phyloP scores from a whole-genome alignment of 2,113 vertebrate species.

The Syngnathus typhle region DNA sequence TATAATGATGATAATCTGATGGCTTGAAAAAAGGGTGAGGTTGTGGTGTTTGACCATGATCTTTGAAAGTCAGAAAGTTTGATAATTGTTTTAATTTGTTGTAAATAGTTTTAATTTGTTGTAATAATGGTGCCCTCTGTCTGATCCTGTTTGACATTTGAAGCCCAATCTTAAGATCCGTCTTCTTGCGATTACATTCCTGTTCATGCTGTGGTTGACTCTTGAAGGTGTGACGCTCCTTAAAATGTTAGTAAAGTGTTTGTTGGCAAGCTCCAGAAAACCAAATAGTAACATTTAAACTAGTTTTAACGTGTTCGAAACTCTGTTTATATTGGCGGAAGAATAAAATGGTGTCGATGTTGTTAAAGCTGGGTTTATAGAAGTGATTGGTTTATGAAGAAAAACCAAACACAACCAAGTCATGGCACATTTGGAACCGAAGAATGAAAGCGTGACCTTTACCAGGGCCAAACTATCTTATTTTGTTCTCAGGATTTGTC shows the following conservation, averaged over 20 bases:
- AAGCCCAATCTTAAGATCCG: background rate
- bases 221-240: background rate
- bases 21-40: background rate
- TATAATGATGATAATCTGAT: background rate
- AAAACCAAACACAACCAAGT: background rate
- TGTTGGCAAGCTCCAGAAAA: background rate
- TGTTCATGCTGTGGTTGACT: background rate
- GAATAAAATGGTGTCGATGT: background rate
- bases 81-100: background rate
- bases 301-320: background rate
- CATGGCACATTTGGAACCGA: background rate
- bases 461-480: background rate
- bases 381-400: background rate
- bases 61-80: background rate
- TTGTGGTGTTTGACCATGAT: background rate
- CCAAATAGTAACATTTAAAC: background rate
- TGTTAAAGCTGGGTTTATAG: background rate
- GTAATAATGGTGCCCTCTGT: background rate
- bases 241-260: background rate
- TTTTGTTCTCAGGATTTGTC: background rate
- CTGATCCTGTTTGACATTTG: background rate
- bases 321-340: background rate
- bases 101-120: background rate
- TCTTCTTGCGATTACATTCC: background rate
- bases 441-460: background rate